These are phyloP conservation scores for Brachionus koreanus DNA, from an alignment of 1,140 invertebrate species.

Conservation along the genomic window DNA sequence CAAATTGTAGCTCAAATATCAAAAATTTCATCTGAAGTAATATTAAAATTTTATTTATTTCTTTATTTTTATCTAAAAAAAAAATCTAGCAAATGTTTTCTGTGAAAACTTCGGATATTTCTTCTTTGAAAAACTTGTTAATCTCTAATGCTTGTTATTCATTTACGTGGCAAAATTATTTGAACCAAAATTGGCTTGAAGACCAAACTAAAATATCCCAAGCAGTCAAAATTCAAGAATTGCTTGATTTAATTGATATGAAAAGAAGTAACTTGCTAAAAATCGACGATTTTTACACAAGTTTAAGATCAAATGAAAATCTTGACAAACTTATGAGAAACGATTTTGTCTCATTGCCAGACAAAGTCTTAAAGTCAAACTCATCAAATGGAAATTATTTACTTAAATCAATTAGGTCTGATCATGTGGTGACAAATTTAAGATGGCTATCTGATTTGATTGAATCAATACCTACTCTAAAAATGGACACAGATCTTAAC, in stretches of 20 bases:
- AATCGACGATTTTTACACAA: not conserved
- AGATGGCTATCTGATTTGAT: not conserved
- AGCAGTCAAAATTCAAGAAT: constrained; percentile 23
- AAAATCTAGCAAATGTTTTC: not conserved
- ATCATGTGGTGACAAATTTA: not conserved
- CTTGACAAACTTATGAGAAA: not conserved
- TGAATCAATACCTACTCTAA: not conserved
- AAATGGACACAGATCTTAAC: not conserved
- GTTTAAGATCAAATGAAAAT: not conserved
- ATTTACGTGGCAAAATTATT: constrained; percentile 36
- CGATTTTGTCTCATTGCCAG: not conserved
- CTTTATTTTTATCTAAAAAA: not conserved
- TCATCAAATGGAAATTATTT: constrained; percentile 22
- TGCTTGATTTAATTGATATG: not conserved
- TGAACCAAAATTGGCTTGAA: not conserved
- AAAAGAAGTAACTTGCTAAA: not conserved
- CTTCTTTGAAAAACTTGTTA: not conserved
- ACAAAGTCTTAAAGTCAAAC: not conserved
- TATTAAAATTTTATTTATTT: not conserved
- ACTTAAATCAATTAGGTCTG: not conserved
- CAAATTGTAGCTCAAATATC: not conserved
- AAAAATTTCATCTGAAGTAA: not conserved
- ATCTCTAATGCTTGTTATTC: not conserved
- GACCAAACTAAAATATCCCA: not conserved
- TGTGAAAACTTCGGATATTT: not conserved